A percentile compares a stretch with the other conserved stretches of the same genome.
These are phyloP conservation scores for Otus scops DNA, from an alignment of 2,797 vertebrate genomes.

Conservation along the genomic window DNA sequence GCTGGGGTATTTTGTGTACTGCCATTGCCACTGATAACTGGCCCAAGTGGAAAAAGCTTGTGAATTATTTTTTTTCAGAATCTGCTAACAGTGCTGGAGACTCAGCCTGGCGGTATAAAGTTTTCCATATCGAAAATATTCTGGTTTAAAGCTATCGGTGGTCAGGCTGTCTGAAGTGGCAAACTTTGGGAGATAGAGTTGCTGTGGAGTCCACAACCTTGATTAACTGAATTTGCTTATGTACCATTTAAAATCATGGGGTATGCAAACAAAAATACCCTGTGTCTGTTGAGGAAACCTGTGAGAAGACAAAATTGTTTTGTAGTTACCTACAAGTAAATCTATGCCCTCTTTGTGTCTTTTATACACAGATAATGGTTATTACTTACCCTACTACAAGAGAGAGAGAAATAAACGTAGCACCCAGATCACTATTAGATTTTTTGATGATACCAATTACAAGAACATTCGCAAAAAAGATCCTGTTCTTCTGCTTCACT, in stretches of 20 bases:
- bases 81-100: not conserved
- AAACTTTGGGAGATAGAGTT: not conserved
- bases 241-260: not conserved
- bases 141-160: not conserved
- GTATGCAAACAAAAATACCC: not conserved
- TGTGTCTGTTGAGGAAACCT: not conserved
- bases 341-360: not conserved
- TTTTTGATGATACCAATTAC: slow-evolving; percentile 70
- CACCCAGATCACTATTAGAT: slow-evolving; percentile 85
- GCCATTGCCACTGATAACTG: not conserved
- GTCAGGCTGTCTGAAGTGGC: not conserved
- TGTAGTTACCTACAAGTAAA: not conserved
- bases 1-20: not conserved
- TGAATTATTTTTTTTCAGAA: not conserved
- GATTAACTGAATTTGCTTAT: not conserved
- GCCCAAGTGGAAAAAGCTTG: not conserved
- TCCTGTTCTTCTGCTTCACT: slow-evolving; percentile 91
- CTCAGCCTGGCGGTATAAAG: not conserved
- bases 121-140: not conserved
- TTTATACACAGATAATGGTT: slow-evolving; percentile 87
- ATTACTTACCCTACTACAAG: slow-evolving; percentile 90
- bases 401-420: slow-evolving; percentile 86
- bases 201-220: not conserved
- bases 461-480: slow-evolving; percentile 87
- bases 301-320: not conserved